Percentiles rank a stretch among this genome's conserved stretches.
Evolutionary conservation across 2,113 vertebrate species (phyloP).

Genomic region (Platanista minor): DNA sequence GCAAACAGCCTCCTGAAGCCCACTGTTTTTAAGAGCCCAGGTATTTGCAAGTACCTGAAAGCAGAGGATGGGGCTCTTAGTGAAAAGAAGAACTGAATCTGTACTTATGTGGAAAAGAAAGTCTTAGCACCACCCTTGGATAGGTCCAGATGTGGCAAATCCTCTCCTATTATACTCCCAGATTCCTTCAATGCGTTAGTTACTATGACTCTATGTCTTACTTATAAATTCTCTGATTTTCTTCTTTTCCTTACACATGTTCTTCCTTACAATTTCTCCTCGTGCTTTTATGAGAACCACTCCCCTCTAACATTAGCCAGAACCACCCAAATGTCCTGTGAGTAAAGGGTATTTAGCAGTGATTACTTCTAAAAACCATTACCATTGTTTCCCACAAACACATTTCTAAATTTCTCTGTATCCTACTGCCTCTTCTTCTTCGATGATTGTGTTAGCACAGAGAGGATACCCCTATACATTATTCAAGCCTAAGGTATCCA

Average conservation of each 20-base stretch:
- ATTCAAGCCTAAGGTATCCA: background rate
- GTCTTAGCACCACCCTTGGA: background rate
- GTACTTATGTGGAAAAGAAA: background rate
- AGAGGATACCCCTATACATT: background rate
- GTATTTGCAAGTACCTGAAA: background rate
- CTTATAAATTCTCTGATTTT: background rate
- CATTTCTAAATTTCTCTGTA: background rate
- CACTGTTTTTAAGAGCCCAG: background rate
- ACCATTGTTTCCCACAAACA: background rate
- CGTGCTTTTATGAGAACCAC: background rate
- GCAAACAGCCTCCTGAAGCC: background rate
- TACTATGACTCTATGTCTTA: background rate
- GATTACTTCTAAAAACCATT: background rate
- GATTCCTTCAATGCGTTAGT: background rate
- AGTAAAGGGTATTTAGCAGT: background rate
- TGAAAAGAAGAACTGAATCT: background rate
- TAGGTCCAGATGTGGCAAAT: background rate
- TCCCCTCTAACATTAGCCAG: conserved; percentile 6
- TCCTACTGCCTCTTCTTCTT: background rate
- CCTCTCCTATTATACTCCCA: background rate
- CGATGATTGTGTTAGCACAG: background rate
- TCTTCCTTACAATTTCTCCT: background rate
- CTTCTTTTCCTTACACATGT: background rate
- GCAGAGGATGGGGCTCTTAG: background rate
- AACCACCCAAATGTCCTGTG: background rate